Conservation (phyloP, 2,888 invertebrate genomes). For the Apamea monoglypha region DNA sequence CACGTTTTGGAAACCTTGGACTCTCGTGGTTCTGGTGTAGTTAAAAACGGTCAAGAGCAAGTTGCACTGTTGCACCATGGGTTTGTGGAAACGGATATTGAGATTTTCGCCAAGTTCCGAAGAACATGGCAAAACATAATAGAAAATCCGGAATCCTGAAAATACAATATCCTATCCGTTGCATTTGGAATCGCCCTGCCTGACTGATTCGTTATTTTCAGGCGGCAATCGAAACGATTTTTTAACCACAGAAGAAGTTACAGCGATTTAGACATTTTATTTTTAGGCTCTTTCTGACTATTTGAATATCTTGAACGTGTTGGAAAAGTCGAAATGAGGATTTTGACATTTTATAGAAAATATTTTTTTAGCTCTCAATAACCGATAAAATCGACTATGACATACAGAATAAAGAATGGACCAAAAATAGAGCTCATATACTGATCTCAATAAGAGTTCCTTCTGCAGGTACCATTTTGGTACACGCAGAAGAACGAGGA, state of each 20-base stretch:
- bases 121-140: background rate
- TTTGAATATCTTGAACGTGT: background rate
- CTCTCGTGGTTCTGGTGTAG: background rate
- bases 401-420: background rate
- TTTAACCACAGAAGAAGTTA: background rate
- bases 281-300: background rate
- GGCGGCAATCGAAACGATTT: background rate
- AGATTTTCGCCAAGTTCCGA: background rate
- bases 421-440: too few relatives aligned
- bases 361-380: background rate
- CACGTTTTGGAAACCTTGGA: constrained; percentile 15
- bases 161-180: background rate
- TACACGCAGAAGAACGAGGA: too few relatives aligned
- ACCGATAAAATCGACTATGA: background rate
- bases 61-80: background rate
- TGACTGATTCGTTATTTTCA: background rate
- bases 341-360: background rate
- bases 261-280: background rate
- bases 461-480: background rate
- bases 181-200: background rate
- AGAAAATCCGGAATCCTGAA: background rate
- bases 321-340: background rate
- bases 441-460: background rate
- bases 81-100: background rate
- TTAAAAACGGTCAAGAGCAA: constrained; percentile 1